Evolutionary conservation across 2,113 vertebrate genomes (phyloP).

Genomic region (Tringa solitaria): DNA sequence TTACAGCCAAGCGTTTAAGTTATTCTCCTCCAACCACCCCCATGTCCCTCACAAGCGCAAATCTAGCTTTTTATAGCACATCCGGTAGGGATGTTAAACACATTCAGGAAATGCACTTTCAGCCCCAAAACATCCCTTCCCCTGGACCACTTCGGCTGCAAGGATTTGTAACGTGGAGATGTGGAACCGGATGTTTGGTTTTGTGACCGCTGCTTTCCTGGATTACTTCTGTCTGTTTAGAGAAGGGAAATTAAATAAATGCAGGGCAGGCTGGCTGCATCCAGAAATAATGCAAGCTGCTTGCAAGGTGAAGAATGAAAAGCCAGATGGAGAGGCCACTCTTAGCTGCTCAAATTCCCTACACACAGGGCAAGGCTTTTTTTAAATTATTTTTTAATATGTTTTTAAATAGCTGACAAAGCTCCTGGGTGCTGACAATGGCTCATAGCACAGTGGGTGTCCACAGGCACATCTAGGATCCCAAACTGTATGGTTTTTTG

Average conservation of each 20-base stretch:
- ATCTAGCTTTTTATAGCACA: conserved; percentile 73
- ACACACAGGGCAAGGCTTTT: background rate
- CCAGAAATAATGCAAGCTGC: conserved; percentile 32
- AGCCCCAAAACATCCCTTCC: conserved; percentile 65
- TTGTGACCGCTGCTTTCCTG: conserved; percentile 55
- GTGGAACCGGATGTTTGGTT: conserved; percentile 69
- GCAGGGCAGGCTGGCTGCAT: background rate
- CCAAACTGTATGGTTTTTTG: background rate
- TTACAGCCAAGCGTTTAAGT: conserved; percentile 62
- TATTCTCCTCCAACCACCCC: conserved; percentile 51
- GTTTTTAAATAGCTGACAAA: background rate
- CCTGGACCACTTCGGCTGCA: conserved; percentile 18
- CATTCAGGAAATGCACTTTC: conserved; percentile 74
- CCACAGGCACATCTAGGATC: background rate
- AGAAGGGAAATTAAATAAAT: conserved; percentile 65
- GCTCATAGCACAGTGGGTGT: background rate
- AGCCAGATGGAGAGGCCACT: background rate
- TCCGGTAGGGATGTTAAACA: conserved; percentile 67
- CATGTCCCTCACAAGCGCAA: conserved; percentile 16
- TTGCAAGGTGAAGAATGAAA: conserved; percentile 25
- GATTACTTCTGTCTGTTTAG: conserved; percentile 69
- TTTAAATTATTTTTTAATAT: background rate
- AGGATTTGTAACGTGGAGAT: conserved; percentile 3
- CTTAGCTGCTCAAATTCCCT: background rate
- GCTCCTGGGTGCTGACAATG: background rate